Base-by-base conservation (phyloP, 1,140 invertebrate genomes). In the Geopemphigus sp. region DNA sequence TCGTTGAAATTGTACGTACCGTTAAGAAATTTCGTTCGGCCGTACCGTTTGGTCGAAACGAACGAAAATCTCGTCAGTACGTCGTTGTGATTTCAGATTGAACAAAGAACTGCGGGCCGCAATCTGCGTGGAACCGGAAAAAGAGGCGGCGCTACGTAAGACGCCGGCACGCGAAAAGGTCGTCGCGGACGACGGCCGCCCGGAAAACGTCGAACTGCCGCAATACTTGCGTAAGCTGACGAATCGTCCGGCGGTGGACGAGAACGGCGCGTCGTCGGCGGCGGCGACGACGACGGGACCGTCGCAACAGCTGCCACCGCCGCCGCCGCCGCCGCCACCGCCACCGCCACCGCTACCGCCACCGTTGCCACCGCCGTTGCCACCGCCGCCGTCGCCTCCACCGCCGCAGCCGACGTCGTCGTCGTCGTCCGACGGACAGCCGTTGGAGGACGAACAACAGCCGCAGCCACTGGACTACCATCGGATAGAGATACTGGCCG, bases 401-500 rank as follows among this genome's bases (percentile, higher is more conserved):
- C 32, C 32, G 32, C 32, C 32, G 32, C 32, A 17, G 22, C 19
- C 45, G 11, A 29, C 74, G 22, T 22, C 45, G 10, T 22, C 39
- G 15, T 17, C 68, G 2, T 63, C 39, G 12, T 78, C 74, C 54
- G 74, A 78, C 32, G 57, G 57, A 29, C 74, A 63, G 39, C 32
- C 32, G 32, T 8, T 14, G 8, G 74, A 78, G 8, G 57, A 78
- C 50, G 74, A 78, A 39, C n/a, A n/a, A n/a, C 32, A 39, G 32
- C 32, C 8, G 32, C 32, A 39, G 32, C 26, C 59, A 11, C 0
- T 19, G n/a, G 53, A 81, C 50, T 76, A 81, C 72, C 72, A 81
- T 56, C 59, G 81, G 15, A 81, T 81, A 8, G 72, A 74, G 24
- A 64, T 76, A 76, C 22, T 76, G 1, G 72, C 70, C 15, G 78